Evolutionary conservation across 2,797 vertebrate species (phyloP).

Genomic region (Fratercula arctica): DNA sequence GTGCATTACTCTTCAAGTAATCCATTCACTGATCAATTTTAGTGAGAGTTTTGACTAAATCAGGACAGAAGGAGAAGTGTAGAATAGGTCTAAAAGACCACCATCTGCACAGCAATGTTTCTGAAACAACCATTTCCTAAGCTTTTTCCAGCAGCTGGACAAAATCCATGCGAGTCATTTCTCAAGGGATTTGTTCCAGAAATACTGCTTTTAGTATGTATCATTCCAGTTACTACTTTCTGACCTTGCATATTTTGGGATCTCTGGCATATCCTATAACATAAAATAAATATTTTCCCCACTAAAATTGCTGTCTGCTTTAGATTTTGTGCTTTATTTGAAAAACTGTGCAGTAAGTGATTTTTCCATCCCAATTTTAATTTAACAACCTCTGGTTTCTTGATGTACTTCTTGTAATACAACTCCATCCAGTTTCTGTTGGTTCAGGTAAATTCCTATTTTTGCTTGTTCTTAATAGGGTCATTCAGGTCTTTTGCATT

Average conservation of each 20-base stretch:
- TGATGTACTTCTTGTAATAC: slow-evolving; percentile 8
- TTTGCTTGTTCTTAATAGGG: not conserved
- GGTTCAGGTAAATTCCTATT: slow-evolving; percentile 20
- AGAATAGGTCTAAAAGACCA: not conserved
- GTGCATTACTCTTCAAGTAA: not conserved
- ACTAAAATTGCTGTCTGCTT: slow-evolving; percentile 32
- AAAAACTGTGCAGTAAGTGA: slow-evolving; percentile 28
- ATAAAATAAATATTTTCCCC: slow-evolving; percentile 42
- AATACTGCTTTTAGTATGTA: not conserved
- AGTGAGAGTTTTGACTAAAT: slow-evolving; percentile 7
- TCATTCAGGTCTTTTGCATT: slow-evolving; percentile 11
- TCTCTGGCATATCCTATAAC: slow-evolving; percentile 32
- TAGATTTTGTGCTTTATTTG: slow-evolving; percentile 51
- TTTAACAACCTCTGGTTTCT: slow-evolving; percentile 37
- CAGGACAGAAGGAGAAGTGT: not conserved
- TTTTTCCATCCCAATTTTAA: slow-evolving; percentile 6
- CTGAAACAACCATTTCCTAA: not conserved
- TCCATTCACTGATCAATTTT: not conserved
- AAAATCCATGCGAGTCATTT: not conserved
- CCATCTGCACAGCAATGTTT: not conserved
- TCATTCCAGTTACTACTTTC: slow-evolving; percentile 22
- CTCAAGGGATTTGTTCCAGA: not conserved
- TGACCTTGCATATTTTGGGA: slow-evolving; percentile 4
- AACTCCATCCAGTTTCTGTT: not conserved
- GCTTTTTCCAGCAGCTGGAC: not conserved